Conservation (phyloP, 2,888 invertebrate species). For the Mactromeris polynyma region DNA sequence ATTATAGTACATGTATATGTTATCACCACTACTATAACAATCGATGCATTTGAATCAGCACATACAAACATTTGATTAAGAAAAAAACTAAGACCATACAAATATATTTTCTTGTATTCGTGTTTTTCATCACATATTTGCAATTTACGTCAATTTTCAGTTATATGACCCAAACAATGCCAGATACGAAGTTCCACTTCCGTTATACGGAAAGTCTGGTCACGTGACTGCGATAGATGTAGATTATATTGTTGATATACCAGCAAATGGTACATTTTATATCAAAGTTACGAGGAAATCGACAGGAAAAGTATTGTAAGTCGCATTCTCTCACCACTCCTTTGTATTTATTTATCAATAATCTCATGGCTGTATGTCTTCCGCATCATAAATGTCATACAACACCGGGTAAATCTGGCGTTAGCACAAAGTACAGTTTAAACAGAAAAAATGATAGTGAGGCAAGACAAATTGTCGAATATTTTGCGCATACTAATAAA, state of each 20-base stretch:
- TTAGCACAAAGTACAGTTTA: no score
- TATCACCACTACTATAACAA: no score
- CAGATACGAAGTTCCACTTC: conserved; percentile 84
- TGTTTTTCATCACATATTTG: neutral
- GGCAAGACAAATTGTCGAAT: no score
- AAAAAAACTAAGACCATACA: neutral
- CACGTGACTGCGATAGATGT: neutral
- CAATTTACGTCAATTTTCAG: conserved; percentile 50
- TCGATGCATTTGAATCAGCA: no score
- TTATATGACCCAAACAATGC: conserved; percentile 76
- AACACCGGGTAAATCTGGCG: no score
- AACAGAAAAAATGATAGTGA: no score
- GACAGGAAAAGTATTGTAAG: conserved; percentile 78
- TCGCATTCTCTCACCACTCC: no score
- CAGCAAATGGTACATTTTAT: conserved; percentile 60
- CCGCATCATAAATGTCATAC: neutral
- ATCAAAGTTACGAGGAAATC: conserved; percentile 75
- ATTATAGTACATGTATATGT: no score
- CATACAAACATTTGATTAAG: neutral
- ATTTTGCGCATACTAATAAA: no score
- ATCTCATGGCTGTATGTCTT: neutral
- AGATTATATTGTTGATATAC: conserved; percentile 57
- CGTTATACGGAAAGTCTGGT: conserved; percentile 28
- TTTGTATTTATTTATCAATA: neutral
- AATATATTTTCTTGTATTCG: neutral